Conservation (phyloP, 2,888 invertebrate genomes). For the Caenorhabditis plicata region DNA sequence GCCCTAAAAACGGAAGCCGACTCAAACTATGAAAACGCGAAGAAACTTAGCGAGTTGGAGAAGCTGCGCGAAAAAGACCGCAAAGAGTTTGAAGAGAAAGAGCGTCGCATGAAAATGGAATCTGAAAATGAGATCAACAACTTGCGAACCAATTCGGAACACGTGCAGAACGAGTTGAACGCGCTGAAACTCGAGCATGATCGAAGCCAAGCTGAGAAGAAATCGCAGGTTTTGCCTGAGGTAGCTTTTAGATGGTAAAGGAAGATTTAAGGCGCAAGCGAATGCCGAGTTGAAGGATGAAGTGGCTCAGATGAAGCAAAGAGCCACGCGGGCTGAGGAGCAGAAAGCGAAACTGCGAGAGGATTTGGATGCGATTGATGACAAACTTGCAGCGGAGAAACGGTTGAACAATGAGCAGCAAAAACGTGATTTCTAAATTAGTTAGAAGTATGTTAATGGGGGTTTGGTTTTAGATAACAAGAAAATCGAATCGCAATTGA, state of each 20-base stretch:
- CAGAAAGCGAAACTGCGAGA: conserved; percentile 41
- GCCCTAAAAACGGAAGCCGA: conserved; percentile 40
- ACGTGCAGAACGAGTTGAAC: conserved; percentile 35
- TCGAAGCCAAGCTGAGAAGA: conserved; percentile 31
- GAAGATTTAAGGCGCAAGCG: conserved; percentile 35
- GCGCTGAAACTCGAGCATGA: conserved; percentile 35
- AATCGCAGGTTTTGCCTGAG: conserved; percentile 38
- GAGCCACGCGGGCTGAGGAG: conserved; percentile 37
- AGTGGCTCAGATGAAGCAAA: conserved; percentile 39
- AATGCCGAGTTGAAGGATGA: conserved; percentile 51
- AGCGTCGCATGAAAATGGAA: conserved; percentile 42
- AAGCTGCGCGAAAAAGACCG: conserved; percentile 37
- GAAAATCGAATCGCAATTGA: conserved; percentile 90
- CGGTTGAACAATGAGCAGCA: conserved; percentile 48
- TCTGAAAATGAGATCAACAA: conserved; percentile 41
- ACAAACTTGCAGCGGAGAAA: conserved; percentile 47
- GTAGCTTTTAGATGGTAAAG: background rate
- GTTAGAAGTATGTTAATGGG: background rate
- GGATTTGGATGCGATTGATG: conserved; percentile 41
- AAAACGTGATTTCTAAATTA: conserved; percentile 30
- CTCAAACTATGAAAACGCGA: conserved; percentile 40
- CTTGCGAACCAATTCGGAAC: conserved; percentile 27
- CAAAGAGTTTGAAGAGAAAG: conserved; percentile 47
- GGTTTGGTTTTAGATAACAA: conserved; percentile 72
- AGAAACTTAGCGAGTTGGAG: conserved; percentile 39